Evolutionary conservation across 2,888 invertebrate species (phyloP), one percentile per base, ranked within the genome.

Genomic region (Oscheius myriophilus): DNA sequence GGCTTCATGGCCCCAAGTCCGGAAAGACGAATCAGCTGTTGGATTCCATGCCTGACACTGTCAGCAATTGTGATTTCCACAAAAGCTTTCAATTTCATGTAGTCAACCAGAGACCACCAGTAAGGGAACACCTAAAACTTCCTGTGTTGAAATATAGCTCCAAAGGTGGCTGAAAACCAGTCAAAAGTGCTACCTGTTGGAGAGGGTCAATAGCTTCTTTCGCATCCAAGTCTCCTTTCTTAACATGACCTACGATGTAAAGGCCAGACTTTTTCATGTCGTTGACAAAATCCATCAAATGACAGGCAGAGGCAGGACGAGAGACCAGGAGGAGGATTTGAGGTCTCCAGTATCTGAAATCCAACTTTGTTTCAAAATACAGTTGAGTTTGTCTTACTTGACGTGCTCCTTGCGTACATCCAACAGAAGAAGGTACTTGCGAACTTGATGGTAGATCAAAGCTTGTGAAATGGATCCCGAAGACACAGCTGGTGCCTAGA

Each of bases 1-100:
- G 97, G 96, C 87, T 97, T 97, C 97, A 98, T 97, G 16, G 97
- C 98, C 0, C 98, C 98, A 86, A 98, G 91, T 2, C 98, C 98
- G 18, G 81, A 82, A 0, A 85, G 70, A 9, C 85, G 74, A 59
- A 84, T 85, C 18, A 82, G 41, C 88, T 98, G 96, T 70, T 93
- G 93, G 52, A 96, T 91, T 2, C 98, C 98, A 80, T 93, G 92
- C 0, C 96, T 90, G 0, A 98, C 92, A 0, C 92, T 91, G 67
- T 90, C 90, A 0, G 95, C 92, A 12, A 96, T 90, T 0, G 96
- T 96, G 11, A 97, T 89, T 89, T 98, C 97, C 0, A 95, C 92
- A 88, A 98, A 98, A 0, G 97, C 96, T 87, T 96, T 96, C 16
- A 94, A 93, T 89, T 92, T 94, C 85, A 98, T 90, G 87, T 95